Conservation (phyloP, 2,113 vertebrate species). For the Ivindomyrus marchei region DNA sequence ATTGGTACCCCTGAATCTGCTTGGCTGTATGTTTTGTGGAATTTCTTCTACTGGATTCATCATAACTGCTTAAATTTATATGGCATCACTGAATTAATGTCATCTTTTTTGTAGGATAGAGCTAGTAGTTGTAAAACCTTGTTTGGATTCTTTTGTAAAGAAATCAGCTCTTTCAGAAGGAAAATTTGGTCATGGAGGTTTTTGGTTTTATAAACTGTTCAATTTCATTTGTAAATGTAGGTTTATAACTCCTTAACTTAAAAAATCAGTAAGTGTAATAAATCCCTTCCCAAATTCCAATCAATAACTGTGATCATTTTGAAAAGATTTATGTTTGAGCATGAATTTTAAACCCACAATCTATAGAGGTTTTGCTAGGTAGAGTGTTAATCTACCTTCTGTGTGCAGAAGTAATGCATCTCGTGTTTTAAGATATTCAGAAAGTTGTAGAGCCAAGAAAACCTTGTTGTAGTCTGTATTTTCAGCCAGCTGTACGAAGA, state of each 20-base stretch:
- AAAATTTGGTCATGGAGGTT: not conserved
- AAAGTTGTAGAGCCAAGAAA: not conserved
- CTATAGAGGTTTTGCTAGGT: not conserved
- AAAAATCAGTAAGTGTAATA: not conserved
- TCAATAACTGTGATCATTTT: not conserved
- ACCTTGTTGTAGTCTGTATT: not conserved
- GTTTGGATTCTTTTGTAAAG: not conserved
- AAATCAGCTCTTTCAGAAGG: not conserved
- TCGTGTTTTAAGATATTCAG: not conserved
- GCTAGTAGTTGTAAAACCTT: not conserved
- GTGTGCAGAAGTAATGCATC: not conserved
- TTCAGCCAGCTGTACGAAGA: not conserved
- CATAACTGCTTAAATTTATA: not conserved
- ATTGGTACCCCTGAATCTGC: not conserved
- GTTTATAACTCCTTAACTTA: not conserved
- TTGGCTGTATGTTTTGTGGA: not conserved
- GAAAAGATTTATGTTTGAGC: no score
- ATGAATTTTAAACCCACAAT: no score
- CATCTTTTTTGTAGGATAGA: not conserved
- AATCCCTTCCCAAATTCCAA: not conserved
- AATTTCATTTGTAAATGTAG: not conserved
- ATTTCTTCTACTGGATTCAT: not conserved
- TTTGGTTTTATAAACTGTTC: not conserved
- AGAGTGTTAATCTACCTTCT: not conserved
- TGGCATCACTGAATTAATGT: not conserved